A percentile compares a stretch with the other conserved stretches of the same genome.
Conservation (phyloP, 2,113 vertebrate genomes). For the Mormyrus lacerda region DNA sequence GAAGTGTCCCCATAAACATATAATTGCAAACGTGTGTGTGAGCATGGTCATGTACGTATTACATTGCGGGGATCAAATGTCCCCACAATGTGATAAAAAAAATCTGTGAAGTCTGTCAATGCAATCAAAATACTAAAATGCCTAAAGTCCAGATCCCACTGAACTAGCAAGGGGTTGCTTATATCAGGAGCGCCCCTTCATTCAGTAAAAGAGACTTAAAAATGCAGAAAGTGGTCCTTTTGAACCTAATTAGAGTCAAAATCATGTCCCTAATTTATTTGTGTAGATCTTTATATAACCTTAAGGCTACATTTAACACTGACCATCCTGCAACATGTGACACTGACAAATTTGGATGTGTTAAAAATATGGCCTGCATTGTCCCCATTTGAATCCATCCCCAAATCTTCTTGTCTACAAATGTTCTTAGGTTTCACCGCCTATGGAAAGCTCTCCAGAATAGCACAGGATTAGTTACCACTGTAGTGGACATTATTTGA, state of each 20-base stretch:
- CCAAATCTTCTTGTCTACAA: not conserved
- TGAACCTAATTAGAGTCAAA: not conserved
- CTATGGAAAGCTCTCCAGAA: not conserved
- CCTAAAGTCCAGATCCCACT: not conserved
- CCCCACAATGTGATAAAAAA: not conserved
- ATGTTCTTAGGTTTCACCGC: not conserved
- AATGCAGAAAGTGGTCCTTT: not conserved
- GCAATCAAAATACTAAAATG: not conserved
- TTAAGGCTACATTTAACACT: not conserved
- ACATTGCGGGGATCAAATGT: not conserved
- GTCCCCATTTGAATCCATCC: not conserved
- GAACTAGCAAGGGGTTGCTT: not conserved
- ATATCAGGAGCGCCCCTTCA: not conserved
- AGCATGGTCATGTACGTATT: not conserved
- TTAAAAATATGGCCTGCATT: not conserved
- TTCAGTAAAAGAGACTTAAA: not conserved
- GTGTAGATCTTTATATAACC: not conserved
- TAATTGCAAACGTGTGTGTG: no score
- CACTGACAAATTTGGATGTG: not conserved
- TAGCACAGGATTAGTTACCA: not conserved
- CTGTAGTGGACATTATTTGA: not conserved
- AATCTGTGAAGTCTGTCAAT: not conserved
- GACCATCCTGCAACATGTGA: not conserved
- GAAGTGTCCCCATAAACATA: no score
- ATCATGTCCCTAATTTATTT: not conserved